Conservation (phyloP, 2,113 vertebrate genomes). For the Andinoacara biseriatus region DNA sequence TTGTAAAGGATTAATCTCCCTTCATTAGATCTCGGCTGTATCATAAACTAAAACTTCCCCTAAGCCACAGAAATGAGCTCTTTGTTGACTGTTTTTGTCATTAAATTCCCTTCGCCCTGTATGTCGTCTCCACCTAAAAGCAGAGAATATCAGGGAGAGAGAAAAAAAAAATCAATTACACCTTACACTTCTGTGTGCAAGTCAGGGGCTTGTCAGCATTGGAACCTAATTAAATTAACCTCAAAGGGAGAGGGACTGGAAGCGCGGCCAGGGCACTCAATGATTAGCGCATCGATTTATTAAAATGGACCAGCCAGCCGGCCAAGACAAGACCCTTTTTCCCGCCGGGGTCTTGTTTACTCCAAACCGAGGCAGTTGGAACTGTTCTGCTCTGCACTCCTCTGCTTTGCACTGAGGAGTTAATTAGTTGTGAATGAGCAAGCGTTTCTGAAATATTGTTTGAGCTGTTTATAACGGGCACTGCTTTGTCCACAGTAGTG, state of each 20-base stretch:
- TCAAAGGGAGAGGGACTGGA: conserved; percentile 69
- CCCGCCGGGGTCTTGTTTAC: conserved; percentile 72
- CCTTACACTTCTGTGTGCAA: conserved; percentile 58
- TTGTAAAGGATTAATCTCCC: conserved; percentile 68
- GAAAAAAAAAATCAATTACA: conserved; percentile 71
- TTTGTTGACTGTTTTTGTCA: conserved; percentile 74
- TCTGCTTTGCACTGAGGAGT: conserved; percentile 45
- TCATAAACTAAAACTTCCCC: conserved; percentile 55
- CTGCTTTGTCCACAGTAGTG: conserved; percentile 48
- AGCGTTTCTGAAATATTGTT: conserved; percentile 49
- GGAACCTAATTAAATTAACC: conserved; percentile 79
- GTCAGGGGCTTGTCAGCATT: conserved; percentile 62
- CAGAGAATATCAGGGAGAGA: conserved; percentile 47
- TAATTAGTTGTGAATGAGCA: conserved; percentile 72
- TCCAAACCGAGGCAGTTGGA: conserved; percentile 53
- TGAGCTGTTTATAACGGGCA: conserved; percentile 33
- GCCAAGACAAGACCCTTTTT: conserved; percentile 56
- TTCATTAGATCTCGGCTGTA: conserved; percentile 57
- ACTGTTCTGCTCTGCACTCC: conserved; percentile 48
- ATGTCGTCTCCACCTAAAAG: conserved; percentile 50
- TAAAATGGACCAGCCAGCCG: conserved; percentile 65
- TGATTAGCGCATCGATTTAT: conserved; percentile 79
- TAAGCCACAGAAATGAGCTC: conserved; percentile 58
- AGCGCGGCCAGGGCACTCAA: conserved; percentile 58
- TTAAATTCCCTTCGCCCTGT: conserved; percentile 66